phyloP scores from a whole-genome alignment of 2,113 vertebrate species.

The Meles meles region DNA sequence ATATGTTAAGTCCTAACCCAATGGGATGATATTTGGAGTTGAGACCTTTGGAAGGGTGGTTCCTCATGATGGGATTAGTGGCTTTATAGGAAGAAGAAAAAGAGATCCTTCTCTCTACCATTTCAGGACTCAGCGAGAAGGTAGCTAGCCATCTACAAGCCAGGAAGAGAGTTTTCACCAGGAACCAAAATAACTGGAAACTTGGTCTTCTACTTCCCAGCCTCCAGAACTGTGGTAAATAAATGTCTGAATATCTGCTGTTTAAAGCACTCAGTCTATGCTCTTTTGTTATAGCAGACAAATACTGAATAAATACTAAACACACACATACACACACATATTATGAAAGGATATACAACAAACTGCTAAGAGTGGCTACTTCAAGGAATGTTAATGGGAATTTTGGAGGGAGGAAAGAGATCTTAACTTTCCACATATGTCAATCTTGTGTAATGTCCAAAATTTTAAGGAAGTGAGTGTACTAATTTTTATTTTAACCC shows the following conservation, averaged over 20 bases:
- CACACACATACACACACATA: neutral
- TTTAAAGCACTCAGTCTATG: neutral
- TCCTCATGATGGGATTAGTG: neutral
- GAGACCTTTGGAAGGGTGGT: neutral
- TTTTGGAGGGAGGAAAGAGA: neutral
- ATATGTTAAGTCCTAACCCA: neutral
- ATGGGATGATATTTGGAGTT: neutral
- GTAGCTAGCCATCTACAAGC: neutral
- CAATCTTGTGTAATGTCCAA: neutral
- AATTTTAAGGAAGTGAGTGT: neutral
- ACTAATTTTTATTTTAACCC: neutral
- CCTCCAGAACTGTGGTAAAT: neutral
- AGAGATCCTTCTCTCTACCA: neutral
- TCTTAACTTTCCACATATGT: neutral
- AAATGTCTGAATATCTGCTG: neutral
- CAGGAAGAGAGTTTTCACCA: neutral
- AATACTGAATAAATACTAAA: neutral
- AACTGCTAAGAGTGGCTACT: neutral
- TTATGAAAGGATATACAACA: neutral
- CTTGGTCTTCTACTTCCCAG: neutral
- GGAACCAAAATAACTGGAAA: neutral
- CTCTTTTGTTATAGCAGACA: neutral
- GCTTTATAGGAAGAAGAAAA: neutral
- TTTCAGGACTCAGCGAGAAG: neutral
- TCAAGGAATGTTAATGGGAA: neutral